Conservation (phyloP, 2,888 invertebrate species). For the Ecliptopera silaceata region DNA sequence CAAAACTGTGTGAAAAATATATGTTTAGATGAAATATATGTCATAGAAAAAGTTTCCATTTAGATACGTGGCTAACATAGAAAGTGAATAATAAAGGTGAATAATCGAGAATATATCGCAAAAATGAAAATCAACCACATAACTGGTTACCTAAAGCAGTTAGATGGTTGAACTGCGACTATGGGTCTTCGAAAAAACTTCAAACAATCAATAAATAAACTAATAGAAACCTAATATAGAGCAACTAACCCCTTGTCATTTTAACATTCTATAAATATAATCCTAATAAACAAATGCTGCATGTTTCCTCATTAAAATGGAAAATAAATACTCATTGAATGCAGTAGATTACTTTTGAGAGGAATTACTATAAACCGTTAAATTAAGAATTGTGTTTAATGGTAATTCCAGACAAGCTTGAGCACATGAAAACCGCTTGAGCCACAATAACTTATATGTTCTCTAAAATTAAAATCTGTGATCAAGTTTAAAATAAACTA, state of each 20-base stretch:
- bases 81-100: constrained; percentile 51
- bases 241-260: constrained; percentile 68
- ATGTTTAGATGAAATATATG: constrained; percentile 75
- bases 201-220: constrained; percentile 19
- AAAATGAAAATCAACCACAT: constrained; percentile 16
- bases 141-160: constrained; percentile 17
- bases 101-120: constrained; percentile 36
- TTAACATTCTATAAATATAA: constrained; percentile 49
- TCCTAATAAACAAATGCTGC: constrained; percentile 43
- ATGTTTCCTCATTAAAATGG: constrained; percentile 46
- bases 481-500: neutral
- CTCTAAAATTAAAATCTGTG: neutral
- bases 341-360: neutral
- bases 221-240: constrained; percentile 37
- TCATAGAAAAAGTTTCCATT: constrained; percentile 59
- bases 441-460: constrained; percentile 14
- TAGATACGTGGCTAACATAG: constrained; percentile 81
- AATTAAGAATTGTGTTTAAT: neutral
- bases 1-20: constrained; percentile 71
- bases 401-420: constrained; percentile 11
- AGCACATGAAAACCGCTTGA: constrained; percentile 16
- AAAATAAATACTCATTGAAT: constrained; percentile 33
- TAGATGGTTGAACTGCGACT: constrained; percentile 23
- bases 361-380: neutral
- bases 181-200: constrained; percentile 12